Evolutionary conservation across 2,888 invertebrate species (phyloP).

Genomic region (Pristionchus arcanus): DNA sequence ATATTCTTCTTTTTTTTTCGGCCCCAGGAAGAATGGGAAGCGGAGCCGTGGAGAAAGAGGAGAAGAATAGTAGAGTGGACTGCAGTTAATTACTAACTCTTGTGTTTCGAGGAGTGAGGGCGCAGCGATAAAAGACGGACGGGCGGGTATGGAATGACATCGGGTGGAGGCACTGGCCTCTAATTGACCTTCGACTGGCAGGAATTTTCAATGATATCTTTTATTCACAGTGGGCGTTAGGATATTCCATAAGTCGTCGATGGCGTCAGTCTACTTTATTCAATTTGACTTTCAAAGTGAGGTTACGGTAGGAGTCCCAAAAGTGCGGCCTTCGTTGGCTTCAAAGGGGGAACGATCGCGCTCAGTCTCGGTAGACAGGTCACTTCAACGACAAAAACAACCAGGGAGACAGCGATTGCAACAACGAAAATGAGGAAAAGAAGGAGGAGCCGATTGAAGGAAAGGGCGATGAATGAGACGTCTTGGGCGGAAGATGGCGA

Average conservation of each 20-base stretch:
- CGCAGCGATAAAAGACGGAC: slow-evolving; percentile 8
- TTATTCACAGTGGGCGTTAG: not conserved
- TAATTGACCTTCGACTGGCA: slow-evolving; percentile 15
- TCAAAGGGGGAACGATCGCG: not conserved
- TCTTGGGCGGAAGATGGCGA: not conserved
- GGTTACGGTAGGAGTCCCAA: not conserved
- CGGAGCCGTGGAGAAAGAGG: not conserved
- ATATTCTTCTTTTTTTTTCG: not conserved
- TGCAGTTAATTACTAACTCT: slow-evolving; percentile 39
- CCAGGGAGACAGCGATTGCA: not conserved
- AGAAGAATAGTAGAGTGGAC: slow-evolving; percentile 8
- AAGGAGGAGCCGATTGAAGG: not conserved
- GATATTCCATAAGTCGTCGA: not conserved
- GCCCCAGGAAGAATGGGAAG: not conserved
- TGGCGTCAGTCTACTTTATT: not conserved
- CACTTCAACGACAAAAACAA: slow-evolving; percentile 20
- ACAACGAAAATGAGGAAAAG: not conserved
- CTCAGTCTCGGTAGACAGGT: slow-evolving; percentile 6
- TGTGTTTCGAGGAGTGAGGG: slow-evolving; percentile 37
- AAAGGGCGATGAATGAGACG: slow-evolving; percentile 43
- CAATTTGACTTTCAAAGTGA: not conserved
- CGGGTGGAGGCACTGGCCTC: not conserved
- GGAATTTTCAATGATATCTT: not conserved
- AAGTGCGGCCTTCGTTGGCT: not conserved
- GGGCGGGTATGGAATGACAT: slow-evolving; percentile 19